Percentiles rank a stretch among this genome's conserved stretches.
phyloP scores from a whole-genome alignment of 2,888 invertebrate species.

The Cephus pygmeus region DNA sequence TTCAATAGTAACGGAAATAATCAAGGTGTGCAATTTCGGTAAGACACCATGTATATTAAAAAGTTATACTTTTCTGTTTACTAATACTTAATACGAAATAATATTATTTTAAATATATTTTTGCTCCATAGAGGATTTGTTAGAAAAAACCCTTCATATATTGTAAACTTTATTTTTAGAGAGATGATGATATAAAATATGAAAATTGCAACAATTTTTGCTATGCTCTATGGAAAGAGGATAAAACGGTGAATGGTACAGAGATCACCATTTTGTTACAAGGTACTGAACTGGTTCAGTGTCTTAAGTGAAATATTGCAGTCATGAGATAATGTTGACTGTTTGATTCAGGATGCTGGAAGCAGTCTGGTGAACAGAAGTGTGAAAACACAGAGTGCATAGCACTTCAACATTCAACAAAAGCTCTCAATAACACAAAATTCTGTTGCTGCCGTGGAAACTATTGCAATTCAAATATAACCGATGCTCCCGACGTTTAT shows the following conservation, averaged over 20 bases:
- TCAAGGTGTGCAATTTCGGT: too few relatives aligned
- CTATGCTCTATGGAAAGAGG: conserved; percentile 78
- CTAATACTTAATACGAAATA: neutral
- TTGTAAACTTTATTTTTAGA: conserved; percentile 35
- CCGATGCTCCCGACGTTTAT: conserved; percentile 36
- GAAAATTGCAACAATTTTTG: conserved; percentile 70
- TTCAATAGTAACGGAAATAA: too few relatives aligned
- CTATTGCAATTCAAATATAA: conserved; percentile 81
- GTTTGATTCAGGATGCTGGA: conserved; percentile 66
- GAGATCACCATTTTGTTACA: conserved; percentile 74
- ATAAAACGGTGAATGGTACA: conserved; percentile 69
- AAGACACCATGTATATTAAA: neutral
- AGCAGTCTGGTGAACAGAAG: conserved; percentile 63
- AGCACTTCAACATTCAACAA: conserved; percentile 69
- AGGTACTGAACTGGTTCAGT: conserved; percentile 68
- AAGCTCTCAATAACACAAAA: conserved; percentile 73
- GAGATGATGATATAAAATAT: conserved; percentile 44
- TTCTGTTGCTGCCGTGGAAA: conserved; percentile 88
- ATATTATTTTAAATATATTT: conserved; percentile 13
- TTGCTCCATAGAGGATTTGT: conserved; percentile 1
- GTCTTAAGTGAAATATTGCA: neutral
- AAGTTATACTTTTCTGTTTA: neutral
- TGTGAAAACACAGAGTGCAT: conserved; percentile 69
- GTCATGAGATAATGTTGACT: conserved; percentile 14
- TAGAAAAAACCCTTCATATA: neutral